phyloP scores from a whole-genome alignment of 2,797 vertebrate species.

The Monodelphis domestica region DNA sequence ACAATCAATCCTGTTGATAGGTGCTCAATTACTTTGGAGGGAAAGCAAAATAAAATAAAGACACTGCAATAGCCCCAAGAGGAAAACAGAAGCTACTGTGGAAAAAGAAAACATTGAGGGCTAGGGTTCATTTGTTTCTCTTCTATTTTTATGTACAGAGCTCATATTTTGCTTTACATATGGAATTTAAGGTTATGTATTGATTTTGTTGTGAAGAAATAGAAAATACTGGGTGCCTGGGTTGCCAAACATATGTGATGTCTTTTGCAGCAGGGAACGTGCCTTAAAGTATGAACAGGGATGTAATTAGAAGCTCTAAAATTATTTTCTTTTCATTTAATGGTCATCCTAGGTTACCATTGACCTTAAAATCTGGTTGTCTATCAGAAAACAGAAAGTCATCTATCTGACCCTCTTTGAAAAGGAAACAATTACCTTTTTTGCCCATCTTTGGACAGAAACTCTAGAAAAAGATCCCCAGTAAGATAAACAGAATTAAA shows the following conservation, averaged over 20 bases:
- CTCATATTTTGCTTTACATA: conserved; percentile 28
- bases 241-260: background rate
- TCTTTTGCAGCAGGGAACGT: background rate
- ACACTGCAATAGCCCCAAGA: background rate
- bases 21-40: conserved; percentile 24
- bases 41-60: conserved; percentile 45
- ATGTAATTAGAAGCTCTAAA: background rate
- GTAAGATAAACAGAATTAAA: background rate
- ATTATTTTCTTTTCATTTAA: background rate
- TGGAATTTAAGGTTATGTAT: background rate
- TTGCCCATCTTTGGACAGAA: background rate
- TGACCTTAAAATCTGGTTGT: background rate
- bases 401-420: background rate
- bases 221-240: background rate
- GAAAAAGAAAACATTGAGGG: background rate
- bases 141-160: conserved; percentile 33
- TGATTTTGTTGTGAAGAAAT: conserved; percentile 17
- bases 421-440: background rate
- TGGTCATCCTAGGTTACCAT: background rate
- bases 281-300: background rate
- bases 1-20: conserved; percentile 55
- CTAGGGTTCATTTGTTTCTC: background rate
- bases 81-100: background rate
- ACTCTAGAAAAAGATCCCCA: background rate
- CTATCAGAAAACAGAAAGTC: background rate